Percentiles rank a stretch among this genome's conserved stretches.
Evolutionary conservation across 2,797 vertebrate genomes (phyloP).

Genomic region (Phoxinus dragarum): DNA sequence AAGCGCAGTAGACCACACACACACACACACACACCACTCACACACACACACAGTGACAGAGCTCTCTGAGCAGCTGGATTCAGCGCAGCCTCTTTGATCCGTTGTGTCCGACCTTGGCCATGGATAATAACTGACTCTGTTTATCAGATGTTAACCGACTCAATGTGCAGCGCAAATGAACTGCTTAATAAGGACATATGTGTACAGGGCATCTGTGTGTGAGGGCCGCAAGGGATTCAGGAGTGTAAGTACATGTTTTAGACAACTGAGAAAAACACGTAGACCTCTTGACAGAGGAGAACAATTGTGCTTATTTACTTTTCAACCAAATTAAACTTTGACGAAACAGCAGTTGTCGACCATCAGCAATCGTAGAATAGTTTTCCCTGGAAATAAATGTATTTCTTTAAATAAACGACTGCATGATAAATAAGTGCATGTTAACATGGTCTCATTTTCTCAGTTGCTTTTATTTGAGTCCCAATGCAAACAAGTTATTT

Average conservation of each 20-base stretch:
- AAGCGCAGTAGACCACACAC: constrained; percentile 29
- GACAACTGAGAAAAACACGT: constrained; percentile 45
- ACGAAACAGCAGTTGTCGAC: constrained; percentile 15
- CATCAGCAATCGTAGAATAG: background rate
- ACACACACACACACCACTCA: constrained; percentile 37
- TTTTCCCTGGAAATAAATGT: background rate
- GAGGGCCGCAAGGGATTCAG: background rate
- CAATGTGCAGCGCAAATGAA: background rate
- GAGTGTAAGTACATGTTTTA: constrained; percentile 2
- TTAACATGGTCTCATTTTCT: background rate
- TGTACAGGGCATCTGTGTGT: background rate
- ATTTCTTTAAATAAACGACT: background rate
- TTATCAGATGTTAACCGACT: constrained; percentile 22
- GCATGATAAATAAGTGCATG: background rate
- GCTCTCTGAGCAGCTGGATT: constrained; percentile 50
- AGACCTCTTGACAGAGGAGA: constrained; percentile 19
- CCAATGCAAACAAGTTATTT: background rate
- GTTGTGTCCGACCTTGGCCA: constrained; percentile 6
- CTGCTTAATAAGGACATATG: constrained; percentile 8
- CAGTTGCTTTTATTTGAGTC: background rate
- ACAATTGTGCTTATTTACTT: constrained; percentile 46
- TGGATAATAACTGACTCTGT: constrained; percentile 3
- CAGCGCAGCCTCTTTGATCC: constrained; percentile 25
- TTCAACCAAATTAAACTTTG: constrained; percentile 8
- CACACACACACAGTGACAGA: constrained; percentile 42